A percentile compares a stretch with the other conserved stretches of the same genome.
These are phyloP conservation scores for Peromyscus nudipes DNA, from an alignment of 2,797 vertebrate genomes.

Conservation along the genomic window DNA sequence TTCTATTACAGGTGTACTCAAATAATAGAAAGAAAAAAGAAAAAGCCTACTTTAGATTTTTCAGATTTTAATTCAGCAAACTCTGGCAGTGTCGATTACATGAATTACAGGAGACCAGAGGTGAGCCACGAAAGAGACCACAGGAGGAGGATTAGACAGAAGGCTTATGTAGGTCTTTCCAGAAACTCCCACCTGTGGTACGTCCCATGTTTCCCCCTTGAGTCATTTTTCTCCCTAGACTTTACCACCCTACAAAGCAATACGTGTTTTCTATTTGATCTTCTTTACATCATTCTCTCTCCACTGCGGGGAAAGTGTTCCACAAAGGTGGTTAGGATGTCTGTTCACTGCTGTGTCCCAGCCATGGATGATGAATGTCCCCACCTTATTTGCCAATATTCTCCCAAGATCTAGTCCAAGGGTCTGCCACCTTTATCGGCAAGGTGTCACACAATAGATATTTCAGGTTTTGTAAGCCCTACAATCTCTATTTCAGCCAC, in stretches of 20 bases:
- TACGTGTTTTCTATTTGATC: not conserved
- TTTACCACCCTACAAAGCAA: not conserved
- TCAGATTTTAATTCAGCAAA: conserved; percentile 74
- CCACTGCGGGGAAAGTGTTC: not conserved
- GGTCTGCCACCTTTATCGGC: not conserved
- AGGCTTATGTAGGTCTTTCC: not conserved
- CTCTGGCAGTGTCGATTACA: conserved; percentile 78
- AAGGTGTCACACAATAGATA: conserved; percentile 13
- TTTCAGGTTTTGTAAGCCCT: not conserved
- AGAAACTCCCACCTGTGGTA: not conserved
- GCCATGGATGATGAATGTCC: not conserved
- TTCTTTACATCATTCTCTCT: not conserved
- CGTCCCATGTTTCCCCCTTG: not conserved
- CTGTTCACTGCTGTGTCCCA: not conserved
- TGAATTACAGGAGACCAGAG: not conserved
- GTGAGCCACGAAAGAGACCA: not conserved
- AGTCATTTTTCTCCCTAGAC: not conserved
- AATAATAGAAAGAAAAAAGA: not conserved
- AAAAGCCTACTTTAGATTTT: not conserved
- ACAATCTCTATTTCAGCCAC: not conserved
- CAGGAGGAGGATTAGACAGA: not conserved
- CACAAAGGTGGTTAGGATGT: not conserved
- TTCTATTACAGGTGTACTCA: not conserved
- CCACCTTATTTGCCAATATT: not conserved
- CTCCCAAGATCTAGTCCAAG: not conserved